Percentiles rank a stretch among this genome's conserved stretches.
phyloP scores from a whole-genome alignment of 1,140 invertebrate genomes.

The Drosophila asahinai region DNA sequence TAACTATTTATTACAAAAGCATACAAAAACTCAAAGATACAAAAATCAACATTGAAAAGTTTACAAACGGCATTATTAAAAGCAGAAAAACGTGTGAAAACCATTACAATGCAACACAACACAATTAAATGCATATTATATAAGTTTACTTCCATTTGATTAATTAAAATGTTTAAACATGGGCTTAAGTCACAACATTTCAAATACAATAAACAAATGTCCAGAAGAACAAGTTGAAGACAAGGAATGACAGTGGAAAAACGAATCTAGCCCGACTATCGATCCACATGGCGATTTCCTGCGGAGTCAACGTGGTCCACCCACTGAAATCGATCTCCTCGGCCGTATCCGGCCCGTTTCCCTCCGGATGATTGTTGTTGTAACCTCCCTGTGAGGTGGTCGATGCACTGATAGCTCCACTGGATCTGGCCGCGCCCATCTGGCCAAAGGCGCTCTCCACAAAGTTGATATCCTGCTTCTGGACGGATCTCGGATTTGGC shows the following conservation, averaged over 20 bases:
- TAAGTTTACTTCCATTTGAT: background rate
- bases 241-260: conserved; percentile 91
- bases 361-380: conserved; percentile 48
- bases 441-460: conserved; percentile 57
- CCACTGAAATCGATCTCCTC: conserved; percentile 79
- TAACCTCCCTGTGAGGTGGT: conserved; percentile 20
- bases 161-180: background rate
- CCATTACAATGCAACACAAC: background rate
- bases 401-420: background rate
- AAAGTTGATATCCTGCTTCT: conserved; percentile 57
- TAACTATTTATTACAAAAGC: background rate
- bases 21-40: conserved; percentile 4
- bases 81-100: background rate
- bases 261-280: conserved; percentile 90
- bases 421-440: conserved; percentile 3
- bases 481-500: background rate
- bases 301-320: conserved; percentile 94
- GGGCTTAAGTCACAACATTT: background rate
- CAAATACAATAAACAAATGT: conserved; percentile 88
- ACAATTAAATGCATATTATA: background rate
- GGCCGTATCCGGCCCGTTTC: conserved; percentile 8
- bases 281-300: conserved; percentile 94
- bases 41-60: background rate
- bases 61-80: background rate
- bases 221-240: conserved; percentile 95